A percentile compares a stretch with the other conserved stretches of the same genome.
These are phyloP conservation scores for Parthenolecanium corni DNA, from an alignment of 2,888 invertebrate species.

Conservation along the genomic window DNA sequence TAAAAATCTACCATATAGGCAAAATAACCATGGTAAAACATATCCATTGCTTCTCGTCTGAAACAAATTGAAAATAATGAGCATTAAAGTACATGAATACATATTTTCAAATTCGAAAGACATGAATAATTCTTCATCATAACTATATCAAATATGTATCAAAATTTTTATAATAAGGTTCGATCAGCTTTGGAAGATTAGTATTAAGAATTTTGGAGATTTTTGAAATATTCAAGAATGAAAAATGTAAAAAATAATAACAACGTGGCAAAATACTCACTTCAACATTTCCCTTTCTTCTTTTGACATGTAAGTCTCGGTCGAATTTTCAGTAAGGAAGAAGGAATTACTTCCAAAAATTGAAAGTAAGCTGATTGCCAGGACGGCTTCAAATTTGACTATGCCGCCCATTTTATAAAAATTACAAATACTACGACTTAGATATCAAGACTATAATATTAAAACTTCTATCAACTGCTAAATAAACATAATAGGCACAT, in stretches of 20 bases:
- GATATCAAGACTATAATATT: too few species aligned
- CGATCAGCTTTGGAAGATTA: too few species aligned
- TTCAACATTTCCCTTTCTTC: constrained; percentile 11
- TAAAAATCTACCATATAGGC: constrained; percentile 64
- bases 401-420: not conserved
- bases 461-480: too few species aligned
- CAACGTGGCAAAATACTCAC: constrained; percentile 6
- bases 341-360: not conserved
- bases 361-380: not conserved
- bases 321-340: constrained; percentile 14
- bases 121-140: too few species aligned
- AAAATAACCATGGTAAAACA: constrained; percentile 94
- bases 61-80: constrained; percentile 42
- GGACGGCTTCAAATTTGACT: not conserved
- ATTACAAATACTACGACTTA: not conserved
- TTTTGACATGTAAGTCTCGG: constrained; percentile 19
- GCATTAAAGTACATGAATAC: constrained; percentile 33
- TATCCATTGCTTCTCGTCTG: constrained; percentile 70
- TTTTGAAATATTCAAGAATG: too few species aligned
- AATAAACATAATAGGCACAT: too few species aligned
- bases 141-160: too few species aligned
- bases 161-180: too few species aligned
- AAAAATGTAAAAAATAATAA: not conserved
- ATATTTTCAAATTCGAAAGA: not conserved
- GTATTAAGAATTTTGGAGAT: too few species aligned